Evolutionary conservation across 1,140 invertebrate genomes (phyloP), one percentile per base, ranked within the genome.

Genomic region (Proales similis): DNA sequence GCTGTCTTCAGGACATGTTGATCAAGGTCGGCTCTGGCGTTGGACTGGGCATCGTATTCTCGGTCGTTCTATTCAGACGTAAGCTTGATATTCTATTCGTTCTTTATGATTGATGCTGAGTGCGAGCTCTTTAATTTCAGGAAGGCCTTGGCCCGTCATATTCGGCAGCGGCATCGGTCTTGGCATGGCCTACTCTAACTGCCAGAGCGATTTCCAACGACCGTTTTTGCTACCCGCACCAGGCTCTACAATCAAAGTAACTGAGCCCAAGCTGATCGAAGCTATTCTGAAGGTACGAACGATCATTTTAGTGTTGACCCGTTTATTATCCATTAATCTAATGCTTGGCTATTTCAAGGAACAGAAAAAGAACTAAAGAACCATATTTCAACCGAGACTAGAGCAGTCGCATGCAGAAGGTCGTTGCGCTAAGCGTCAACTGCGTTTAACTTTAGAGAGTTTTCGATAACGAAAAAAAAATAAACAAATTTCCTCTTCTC

Each of bases 171-270:
- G 72, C 26, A 64, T 73, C 51, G 75, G 75, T 14, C 33, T 78
- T 14, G 79, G 79, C 30, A 79, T 79, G 75, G 78, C 74, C 22
- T 77, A 76, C 69, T 66, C 76, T 32, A 80, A 80, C 64, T 80
- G 79, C 67, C 77, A 78, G 51, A 70, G 79, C 69, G 74, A 76
- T 61, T 77, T 80, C 53, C 57, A 32, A 29, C 14, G 29, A 14
- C 57, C 57, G 6, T 61, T 45, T 46, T 45, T 61, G 27, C 39
- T 30, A 26, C 51, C 51, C 17, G 27, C 33, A 30, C 51, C 36
- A 11, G 20, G 45, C 29, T n/a, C 20, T 19, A 57, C 36, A 7
- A 26, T 57, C n/a, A 57, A 57, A 24, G 32, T 57, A 57, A 29
- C 36, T 26, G 51, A 57, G 29, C 51, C 51, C 4, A 57, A 57